Base-by-base conservation (phyloP, 2,113 vertebrate species). In the Sturnus vulgaris region DNA sequence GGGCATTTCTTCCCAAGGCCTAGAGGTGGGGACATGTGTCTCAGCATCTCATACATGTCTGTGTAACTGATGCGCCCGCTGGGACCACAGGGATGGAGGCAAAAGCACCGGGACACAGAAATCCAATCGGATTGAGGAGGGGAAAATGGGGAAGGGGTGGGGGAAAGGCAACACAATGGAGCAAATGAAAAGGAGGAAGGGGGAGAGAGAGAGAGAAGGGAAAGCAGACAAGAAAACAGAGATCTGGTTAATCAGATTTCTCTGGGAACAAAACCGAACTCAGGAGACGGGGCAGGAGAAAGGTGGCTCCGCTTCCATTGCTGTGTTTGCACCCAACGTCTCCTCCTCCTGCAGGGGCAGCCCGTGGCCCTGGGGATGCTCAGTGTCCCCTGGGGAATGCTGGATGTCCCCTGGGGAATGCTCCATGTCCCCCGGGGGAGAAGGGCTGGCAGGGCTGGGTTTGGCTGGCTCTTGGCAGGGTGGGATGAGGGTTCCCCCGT, bases 41-140 rank as follows among this genome's bases (percentile, higher is more conserved):
- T 99, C 98, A 99, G 99, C 99, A 99, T 99, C 99, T 99, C 99
- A 98, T 99, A 99, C 99, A 99, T 99, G 98, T 99, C 99, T 97
- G 97, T 99, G 99, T 99, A 99, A 98, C 99, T 99, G 99, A 99
- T 99, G 98, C 99, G 99, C 98, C 99, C 99, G 97, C 99, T 99
- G 98, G 97, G 59, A 96, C 59, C 97, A 56, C 35, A 90, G 95
- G 93, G 85, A 91, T 40, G 69, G 90, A 90, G 96, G 95, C 90
- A 92, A 86, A 97, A 96, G 97, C 94, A 70, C 73, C 91, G 24
- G 66, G 61, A 89, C 59, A 52, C 60, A 17, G 63, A 76, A 61
- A 96, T 37, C 92, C 88, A 35, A 64, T 5, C 17, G 35, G 65
- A 87, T 4, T 5, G 4, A 90, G 33, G 12, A 1, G 2, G 8